A percentile compares a stretch with the other conserved stretches of the same genome.
These are phyloP conservation scores for Seriola dumerili DNA, from an alignment of 2,113 vertebrate genomes.

Conservation along the genomic window DNA sequence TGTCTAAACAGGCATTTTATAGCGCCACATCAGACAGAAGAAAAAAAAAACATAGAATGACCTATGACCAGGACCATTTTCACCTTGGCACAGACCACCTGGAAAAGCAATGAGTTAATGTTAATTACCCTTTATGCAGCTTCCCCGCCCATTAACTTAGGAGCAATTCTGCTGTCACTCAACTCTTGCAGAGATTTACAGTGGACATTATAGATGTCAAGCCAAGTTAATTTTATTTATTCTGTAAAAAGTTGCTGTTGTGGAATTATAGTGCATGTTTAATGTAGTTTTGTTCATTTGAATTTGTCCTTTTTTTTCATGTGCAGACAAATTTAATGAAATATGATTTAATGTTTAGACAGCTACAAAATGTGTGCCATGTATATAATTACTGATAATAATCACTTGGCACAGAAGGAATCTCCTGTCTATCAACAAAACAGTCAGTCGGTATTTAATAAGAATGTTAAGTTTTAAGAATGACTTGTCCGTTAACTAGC, in stretches of 20 bases:
- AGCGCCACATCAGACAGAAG: conserved; percentile 57
- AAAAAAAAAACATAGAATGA: conserved; percentile 32
- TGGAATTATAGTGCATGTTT: not conserved
- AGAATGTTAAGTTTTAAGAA: not conserved
- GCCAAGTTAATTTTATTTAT: not conserved
- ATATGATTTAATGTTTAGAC: not conserved
- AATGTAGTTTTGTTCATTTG: not conserved
- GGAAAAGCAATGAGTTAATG: conserved; percentile 70
- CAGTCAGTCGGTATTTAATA: not conserved
- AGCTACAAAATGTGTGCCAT: not conserved
- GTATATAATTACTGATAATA: not conserved
- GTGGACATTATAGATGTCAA: not conserved
- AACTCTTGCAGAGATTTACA: conserved; percentile 27
- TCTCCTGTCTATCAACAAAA: not conserved
- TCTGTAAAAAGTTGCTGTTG: not conserved
- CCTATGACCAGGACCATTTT: conserved; percentile 62
- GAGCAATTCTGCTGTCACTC: conserved; percentile 61
- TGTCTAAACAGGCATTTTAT: conserved; percentile 52
- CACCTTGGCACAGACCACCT: conserved; percentile 68
- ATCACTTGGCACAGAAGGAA: not conserved
- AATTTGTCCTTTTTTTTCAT: not conserved
- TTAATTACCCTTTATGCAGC: conserved; percentile 42
- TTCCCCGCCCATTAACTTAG: conserved; percentile 15
- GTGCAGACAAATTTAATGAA: not conserved
- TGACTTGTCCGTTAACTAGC: not conserved